Evolutionary conservation across 2,113 vertebrate genomes (phyloP).

Genomic region (Otis tarda): DNA sequence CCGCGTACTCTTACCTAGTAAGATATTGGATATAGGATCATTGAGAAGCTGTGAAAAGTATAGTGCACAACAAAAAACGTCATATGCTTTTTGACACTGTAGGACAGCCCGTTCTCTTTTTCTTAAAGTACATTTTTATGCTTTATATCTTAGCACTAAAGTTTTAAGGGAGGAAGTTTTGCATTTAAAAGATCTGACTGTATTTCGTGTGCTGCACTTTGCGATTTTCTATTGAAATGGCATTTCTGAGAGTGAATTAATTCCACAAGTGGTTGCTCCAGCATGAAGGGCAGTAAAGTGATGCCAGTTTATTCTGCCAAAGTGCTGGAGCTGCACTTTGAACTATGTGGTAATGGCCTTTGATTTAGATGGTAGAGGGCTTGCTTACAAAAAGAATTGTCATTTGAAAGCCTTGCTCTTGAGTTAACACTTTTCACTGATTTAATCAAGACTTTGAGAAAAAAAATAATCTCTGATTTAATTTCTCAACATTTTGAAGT

Average conservation of each 20-base stretch:
- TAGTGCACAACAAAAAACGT: neutral
- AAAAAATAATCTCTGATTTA: neutral
- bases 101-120: neutral
- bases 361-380: neutral
- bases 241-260: neutral
- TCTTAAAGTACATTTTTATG: neutral
- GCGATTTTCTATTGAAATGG: neutral
- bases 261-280: neutral
- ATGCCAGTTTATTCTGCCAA: neutral
- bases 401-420: neutral
- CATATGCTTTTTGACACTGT: neutral
- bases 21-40: neutral
- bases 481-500: neutral
- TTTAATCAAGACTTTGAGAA: neutral
- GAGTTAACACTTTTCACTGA: neutral
- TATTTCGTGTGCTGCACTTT: accelerated
- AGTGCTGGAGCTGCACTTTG: neutral
- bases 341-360: neutral
- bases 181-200: neutral
- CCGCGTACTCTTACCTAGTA: neutral
- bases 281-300: neutral
- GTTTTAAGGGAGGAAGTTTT: neutral
- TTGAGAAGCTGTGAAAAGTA: neutral
- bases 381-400: neutral
- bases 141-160: neutral